These are phyloP conservation scores for Cettia cetti DNA, from an alignment of 2,113 vertebrate genomes.

Conservation along the genomic window DNA sequence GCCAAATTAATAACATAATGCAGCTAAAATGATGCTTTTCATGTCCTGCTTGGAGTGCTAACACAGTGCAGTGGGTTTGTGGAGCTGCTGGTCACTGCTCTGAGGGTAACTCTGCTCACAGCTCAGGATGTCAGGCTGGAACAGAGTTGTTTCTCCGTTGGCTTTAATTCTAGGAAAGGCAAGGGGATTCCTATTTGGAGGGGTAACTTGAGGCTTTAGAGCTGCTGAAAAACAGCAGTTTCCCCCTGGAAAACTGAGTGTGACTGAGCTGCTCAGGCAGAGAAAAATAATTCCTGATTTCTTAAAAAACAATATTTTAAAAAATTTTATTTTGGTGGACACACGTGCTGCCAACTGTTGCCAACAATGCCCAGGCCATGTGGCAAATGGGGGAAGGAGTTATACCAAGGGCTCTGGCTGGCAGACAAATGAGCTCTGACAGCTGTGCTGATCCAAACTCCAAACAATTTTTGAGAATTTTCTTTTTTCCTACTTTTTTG, in stretches of 20 bases:
- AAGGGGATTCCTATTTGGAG: not conserved
- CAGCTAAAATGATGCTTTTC: not conserved
- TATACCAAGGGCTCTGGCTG: not conserved
- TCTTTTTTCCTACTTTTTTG: not conserved
- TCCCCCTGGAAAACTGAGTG: not conserved
- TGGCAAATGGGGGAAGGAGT: not conserved
- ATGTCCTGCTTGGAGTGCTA: not conserved
- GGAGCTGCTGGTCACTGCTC: not conserved
- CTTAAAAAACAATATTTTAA: not conserved
- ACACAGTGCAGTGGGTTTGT: not conserved
- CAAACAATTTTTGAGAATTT: not conserved
- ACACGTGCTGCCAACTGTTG: not conserved
- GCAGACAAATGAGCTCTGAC: not conserved
- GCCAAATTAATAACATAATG: slow-evolving; percentile 40
- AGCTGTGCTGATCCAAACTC: not conserved
- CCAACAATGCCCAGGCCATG: not conserved
- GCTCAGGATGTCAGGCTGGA: not conserved
- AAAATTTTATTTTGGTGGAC: not conserved
- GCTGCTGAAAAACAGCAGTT: not conserved
- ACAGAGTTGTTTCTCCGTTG: not conserved
- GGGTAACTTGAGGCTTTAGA: not conserved
- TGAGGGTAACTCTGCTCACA: rapidly evolving
- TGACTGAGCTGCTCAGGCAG: rapidly evolving
- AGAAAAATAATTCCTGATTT: not conserved
- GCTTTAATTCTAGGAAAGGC: not conserved